These are phyloP conservation scores for Caenorhabditis latens DNA, from an alignment of 1,140 invertebrate genomes.

Conservation along the genomic window DNA sequence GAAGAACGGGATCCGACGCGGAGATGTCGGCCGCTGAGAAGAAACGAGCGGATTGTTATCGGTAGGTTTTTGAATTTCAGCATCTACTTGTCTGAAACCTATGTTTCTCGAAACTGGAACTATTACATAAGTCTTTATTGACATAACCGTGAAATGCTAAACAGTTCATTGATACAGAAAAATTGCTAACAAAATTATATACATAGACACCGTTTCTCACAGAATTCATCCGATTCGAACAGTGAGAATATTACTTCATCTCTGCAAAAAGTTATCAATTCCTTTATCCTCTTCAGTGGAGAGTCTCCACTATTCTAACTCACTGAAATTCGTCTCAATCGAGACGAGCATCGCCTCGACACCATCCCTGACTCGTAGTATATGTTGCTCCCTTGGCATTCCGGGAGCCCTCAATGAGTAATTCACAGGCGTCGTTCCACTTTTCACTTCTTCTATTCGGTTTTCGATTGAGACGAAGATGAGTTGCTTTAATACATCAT, in stretches of 20 bases:
- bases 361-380: not conserved
- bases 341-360: not conserved
- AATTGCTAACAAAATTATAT: no score
- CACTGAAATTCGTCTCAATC: not conserved
- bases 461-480: not conserved
- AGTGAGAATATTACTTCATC: no score
- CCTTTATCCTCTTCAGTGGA: no score
- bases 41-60: constrained; percentile 41
- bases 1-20: constrained; percentile 57
- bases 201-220: no score
- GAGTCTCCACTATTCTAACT: not conserved
- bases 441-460: not conserved
- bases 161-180: no score
- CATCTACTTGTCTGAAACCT: no score
- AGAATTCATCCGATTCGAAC: no score
- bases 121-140: no score
- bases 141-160: no score
- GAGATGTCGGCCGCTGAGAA: constrained; percentile 33
- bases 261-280: no score
- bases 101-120: no score
- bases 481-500: not conserved
- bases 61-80: constrained; percentile 1
- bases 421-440: not conserved
- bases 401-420: not conserved
- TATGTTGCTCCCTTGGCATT: not conserved